A percentile compares a stretch with the other conserved stretches of the same genome.
phyloP scores from a whole-genome alignment of 2,888 invertebrate genomes.

The Drosophila siamana region DNA sequence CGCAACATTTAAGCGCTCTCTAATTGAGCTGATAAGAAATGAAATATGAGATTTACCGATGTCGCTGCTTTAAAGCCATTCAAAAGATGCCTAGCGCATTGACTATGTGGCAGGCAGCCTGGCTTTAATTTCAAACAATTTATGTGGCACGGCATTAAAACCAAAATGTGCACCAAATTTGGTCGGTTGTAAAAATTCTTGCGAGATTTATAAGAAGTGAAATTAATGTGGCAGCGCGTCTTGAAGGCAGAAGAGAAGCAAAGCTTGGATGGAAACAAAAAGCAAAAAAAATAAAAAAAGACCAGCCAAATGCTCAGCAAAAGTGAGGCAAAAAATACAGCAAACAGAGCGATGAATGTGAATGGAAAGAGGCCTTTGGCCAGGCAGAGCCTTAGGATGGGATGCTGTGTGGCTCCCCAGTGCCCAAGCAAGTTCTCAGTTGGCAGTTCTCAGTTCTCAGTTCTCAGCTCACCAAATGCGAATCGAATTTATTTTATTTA shows the following conservation, averaged over 20 bases:
- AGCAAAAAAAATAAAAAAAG: too few relatives aligned
- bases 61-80: slow-evolving; percentile 44
- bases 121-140: slow-evolving; percentile 60
- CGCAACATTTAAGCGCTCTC: slow-evolving; percentile 24
- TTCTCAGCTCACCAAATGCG: slow-evolving; percentile 65
- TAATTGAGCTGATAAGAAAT: slow-evolving; percentile 61
- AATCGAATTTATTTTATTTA: slow-evolving; percentile 79
- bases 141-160: slow-evolving; percentile 52
- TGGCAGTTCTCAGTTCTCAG: slow-evolving; percentile 4
- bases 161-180: slow-evolving; percentile 37
- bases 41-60: slow-evolving; percentile 48
- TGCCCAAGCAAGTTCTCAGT: slow-evolving; percentile 27
- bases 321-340: slow-evolving; percentile 36
- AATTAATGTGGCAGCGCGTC: slow-evolving; percentile 78
- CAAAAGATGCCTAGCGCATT: neutral
- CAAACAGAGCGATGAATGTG: slow-evolving; percentile 48
- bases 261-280: slow-evolving; percentile 5
- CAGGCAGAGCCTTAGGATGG: slow-evolving; percentile 2
- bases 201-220: slow-evolving; percentile 81
- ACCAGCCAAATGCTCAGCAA: slow-evolving; percentile 31
- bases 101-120: neutral
- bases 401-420: slow-evolving; percentile 13
- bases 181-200: slow-evolving; percentile 52
- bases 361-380: slow-evolving; percentile 29
- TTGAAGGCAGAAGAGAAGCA: slow-evolving; percentile 36